A percentile compares a stretch with the other conserved stretches of the same genome.
Conservation (phyloP, 2,888 invertebrate species). For the Aspidiotus rigidus region DNA sequence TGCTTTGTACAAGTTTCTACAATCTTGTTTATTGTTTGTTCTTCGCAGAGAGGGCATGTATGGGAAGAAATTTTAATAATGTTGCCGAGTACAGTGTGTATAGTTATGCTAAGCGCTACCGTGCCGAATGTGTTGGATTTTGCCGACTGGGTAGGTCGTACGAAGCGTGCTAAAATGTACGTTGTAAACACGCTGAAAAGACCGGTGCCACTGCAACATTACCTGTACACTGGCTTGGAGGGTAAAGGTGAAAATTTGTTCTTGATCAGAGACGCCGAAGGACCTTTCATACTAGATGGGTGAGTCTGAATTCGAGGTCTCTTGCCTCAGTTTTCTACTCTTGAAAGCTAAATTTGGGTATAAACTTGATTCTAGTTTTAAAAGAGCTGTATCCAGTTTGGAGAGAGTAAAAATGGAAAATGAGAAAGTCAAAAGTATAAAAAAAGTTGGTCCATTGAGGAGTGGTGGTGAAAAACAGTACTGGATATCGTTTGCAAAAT, state of each 20-base stretch:
- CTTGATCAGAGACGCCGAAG: constrained; percentile 67
- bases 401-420: constrained; percentile 34
- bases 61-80: constrained; percentile 99
- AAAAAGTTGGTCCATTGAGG: background rate
- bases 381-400: constrained; percentile 33
- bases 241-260: constrained; percentile 66
- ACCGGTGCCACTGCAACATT: constrained; percentile 93
- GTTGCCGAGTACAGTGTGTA: constrained; percentile 85
- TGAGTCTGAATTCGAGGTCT: constrained; percentile 40
- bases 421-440: constrained; percentile 11
- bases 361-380: constrained; percentile 24
- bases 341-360: background rate
- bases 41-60: constrained; percentile 77
- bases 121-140: constrained; percentile 95
- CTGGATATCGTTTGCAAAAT: constrained; percentile 66
- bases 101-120: constrained; percentile 95
- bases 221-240: constrained; percentile 61
- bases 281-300: constrained; percentile 60
- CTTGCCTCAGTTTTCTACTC: background rate
- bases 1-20: constrained; percentile 1
- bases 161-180: constrained; percentile 76
- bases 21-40: constrained; percentile 5
- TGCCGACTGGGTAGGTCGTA: constrained; percentile 85
- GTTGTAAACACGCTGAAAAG: constrained; percentile 88
- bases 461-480: constrained; percentile 59